These are phyloP conservation scores for Polymixis flavicincta DNA, from an alignment of 2,888 invertebrate species.

Conservation along the genomic window DNA sequence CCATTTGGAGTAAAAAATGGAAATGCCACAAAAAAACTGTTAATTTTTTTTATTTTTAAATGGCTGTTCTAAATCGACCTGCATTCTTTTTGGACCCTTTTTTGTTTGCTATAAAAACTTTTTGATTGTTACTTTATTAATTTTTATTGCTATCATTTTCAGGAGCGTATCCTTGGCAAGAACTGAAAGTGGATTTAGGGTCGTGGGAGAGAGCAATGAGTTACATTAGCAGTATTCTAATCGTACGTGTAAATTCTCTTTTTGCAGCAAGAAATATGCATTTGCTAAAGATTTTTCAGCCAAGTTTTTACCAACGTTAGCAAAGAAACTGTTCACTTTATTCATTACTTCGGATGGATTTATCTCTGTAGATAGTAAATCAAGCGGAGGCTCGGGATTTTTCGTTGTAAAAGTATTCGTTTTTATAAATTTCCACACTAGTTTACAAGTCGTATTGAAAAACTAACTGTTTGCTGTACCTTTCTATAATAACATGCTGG, in stretches of 20 bases:
- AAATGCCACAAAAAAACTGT: background rate
- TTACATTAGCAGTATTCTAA: background rate
- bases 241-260: background rate
- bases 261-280: too few relatives aligned
- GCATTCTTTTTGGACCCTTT: background rate
- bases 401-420: too few relatives aligned
- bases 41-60: background rate
- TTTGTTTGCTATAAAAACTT: background rate
- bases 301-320: too few relatives aligned
- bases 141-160: background rate
- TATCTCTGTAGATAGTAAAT: too few relatives aligned
- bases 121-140: background rate
- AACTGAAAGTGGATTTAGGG: constrained; percentile 72
- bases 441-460: too few relatives aligned
- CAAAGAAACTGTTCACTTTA: too few relatives aligned
- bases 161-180: constrained; percentile 2
- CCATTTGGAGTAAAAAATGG: background rate
- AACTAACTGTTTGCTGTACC: too few relatives aligned
- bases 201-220: constrained; percentile 92
- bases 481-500: too few relatives aligned
- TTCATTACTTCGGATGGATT: too few relatives aligned
- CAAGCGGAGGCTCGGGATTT: too few relatives aligned
- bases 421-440: too few relatives aligned
- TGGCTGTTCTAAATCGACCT: background rate
- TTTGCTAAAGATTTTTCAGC: too few relatives aligned